Evolutionary conservation across 2,113 vertebrate genomes (phyloP), one percentile per base, ranked within the genome.

Genomic region (Pyrgilauda ruficollis): DNA sequence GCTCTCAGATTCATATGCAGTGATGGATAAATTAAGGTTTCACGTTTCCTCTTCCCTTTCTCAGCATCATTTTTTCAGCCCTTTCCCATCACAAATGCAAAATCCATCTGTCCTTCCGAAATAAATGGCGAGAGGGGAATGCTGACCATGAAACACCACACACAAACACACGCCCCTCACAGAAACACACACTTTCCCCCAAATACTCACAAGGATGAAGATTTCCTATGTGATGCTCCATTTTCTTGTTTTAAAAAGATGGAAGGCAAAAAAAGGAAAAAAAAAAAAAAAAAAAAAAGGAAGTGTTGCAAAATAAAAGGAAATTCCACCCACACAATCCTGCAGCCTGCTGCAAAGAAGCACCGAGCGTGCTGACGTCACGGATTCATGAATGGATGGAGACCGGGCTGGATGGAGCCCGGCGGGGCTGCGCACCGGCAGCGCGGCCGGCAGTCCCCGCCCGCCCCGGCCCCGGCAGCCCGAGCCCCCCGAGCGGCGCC

Each of bases 361-460:
- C 97, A 97, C 79, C 89, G 87, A 87, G 94, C 96, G 91, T 96
- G 97, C 97, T 98, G 98, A 98, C 98, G 98, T 98, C 98, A 98
- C 98, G 21, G 97, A 98, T 98, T 98, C 98, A 98, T 98, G 98
- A 98, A 98, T 98, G 98, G 98, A 97, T 98, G 96, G 83, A 96
- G 94, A 97, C 64, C 21, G 96, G 98, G 96, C 97, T 93, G 53
- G 96, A 95, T 46, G 81, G 97, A 96, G 80, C 95, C 96, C 97
- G 94, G 96, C 87, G 17, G 58, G 91, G 92, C 89, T 82, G 97
- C 62, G 86, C 96, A 95, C 86, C 33, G 53, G 90, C 43, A 79
- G 95, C 75, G 80, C 37, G 75, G 77, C 66, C 79, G 79, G 11
- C 64, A 14, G 43, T 97, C 90, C 93, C 61, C 27, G 80, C 89